phyloP scores from a whole-genome alignment of 1,140 invertebrate species.

The Cherax destructor region DNA sequence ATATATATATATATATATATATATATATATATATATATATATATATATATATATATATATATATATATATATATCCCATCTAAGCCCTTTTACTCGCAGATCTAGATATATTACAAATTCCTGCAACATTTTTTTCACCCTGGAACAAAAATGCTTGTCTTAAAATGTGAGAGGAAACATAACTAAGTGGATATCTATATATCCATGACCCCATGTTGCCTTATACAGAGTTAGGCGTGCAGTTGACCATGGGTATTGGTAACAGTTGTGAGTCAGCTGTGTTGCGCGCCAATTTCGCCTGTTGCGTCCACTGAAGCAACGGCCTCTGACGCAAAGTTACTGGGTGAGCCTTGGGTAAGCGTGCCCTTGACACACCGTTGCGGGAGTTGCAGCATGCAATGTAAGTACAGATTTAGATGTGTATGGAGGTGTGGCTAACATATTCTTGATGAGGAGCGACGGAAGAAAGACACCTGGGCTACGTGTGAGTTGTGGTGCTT shows the following conservation, averaged over 20 bases:
- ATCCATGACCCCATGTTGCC: background rate
- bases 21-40: too few relatives aligned
- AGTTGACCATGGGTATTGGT: background rate
- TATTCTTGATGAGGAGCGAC: background rate
- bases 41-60: background rate
- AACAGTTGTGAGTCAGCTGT: slow-evolving; percentile 1
- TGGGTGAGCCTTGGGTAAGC: too few relatives aligned
- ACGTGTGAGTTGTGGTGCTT: background rate
- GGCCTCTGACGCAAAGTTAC: background rate
- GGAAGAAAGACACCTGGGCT: too few relatives aligned
- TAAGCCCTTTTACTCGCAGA: background rate
- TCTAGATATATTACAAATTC: background rate
- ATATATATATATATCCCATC: background rate
- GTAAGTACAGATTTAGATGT: background rate
- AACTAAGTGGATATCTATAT: background rate
- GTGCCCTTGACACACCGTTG: background rate
- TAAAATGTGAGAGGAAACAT: background rate
- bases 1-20: too few relatives aligned
- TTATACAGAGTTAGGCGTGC: background rate
- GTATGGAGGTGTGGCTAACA: background rate
- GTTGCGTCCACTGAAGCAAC: background rate
- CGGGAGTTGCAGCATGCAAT: background rate
- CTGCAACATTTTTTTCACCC: background rate
- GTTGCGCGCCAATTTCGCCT: background rate
- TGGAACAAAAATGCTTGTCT: background rate